Evolutionary conservation across 2,797 vertebrate species (phyloP).

Genomic region (Catostomus latipinnis): DNA sequence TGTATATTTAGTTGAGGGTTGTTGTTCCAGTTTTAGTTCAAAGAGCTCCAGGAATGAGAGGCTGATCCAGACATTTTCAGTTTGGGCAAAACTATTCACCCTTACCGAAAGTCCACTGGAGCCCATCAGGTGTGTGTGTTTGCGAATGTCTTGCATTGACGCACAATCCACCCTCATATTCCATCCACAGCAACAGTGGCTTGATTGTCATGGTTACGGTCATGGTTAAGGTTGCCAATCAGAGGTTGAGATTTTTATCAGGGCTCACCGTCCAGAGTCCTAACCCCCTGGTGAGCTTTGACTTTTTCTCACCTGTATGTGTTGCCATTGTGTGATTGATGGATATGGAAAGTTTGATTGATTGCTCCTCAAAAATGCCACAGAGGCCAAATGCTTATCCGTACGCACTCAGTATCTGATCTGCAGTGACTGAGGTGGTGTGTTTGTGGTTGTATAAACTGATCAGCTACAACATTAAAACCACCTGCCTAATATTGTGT

Average conservation of each 20-base stretch:
- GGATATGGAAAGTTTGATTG: constrained; percentile 21
- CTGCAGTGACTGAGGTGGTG: not conserved
- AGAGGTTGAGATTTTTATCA: constrained; percentile 37
- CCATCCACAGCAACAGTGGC: constrained; percentile 13
- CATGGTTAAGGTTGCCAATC: constrained; percentile 29
- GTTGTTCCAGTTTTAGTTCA: not conserved
- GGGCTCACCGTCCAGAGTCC: constrained; percentile 29
- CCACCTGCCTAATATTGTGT: too few relatives aligned
- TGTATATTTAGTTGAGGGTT: constrained; percentile 21
- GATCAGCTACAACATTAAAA: too few relatives aligned
- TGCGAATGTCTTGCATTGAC: constrained; percentile 5
- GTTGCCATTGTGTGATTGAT: constrained; percentile 22
- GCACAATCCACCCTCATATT: constrained; percentile 22
- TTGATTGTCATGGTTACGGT: constrained; percentile 33
- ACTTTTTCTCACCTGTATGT: constrained; percentile 14
- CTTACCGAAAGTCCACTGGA: constrained; percentile 35
- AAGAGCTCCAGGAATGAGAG: not conserved
- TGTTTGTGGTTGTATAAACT: not conserved
- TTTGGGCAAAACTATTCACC: constrained; percentile 46
- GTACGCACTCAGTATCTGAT: not conserved
- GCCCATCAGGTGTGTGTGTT: constrained; percentile 45
- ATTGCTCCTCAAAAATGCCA: constrained; percentile 13
- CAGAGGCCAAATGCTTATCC: not conserved
- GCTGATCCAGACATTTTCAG: constrained; percentile 23
- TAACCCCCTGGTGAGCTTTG: constrained; percentile 29